phyloP scores from a whole-genome alignment of 2,888 invertebrate species.

The Stratiomys singularior region DNA sequence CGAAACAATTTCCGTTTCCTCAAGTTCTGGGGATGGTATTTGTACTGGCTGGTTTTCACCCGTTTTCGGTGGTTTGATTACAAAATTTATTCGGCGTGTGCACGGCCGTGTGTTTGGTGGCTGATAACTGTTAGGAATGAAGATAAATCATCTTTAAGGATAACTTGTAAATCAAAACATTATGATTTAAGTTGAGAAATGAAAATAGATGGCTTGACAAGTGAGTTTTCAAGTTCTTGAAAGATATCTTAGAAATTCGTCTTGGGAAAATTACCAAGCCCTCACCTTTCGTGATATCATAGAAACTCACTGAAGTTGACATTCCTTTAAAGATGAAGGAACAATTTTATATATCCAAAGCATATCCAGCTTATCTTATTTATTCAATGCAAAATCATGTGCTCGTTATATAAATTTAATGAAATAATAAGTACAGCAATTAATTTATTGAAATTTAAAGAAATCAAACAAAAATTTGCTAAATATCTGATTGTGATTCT shows the following conservation, averaged over 20 bases:
- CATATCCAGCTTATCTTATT: no score
- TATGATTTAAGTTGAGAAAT: neutral
- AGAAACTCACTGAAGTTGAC: constrained; percentile 22
- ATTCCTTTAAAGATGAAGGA: no score
- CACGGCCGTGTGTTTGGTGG: neutral
- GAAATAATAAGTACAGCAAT: no score
- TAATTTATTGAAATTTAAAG: no score
- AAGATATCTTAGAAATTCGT: constrained; percentile 18
- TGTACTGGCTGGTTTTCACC: neutral
- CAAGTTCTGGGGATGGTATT: no score
- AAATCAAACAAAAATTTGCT: no score
- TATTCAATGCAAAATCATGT: no score
- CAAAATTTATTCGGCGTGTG: constrained; percentile 34
- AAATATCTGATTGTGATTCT: no score
- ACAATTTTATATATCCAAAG: no score
- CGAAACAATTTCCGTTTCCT: constrained; percentile 41
- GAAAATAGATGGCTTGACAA: neutral
- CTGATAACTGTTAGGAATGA: neutral
- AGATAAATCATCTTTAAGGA: constrained; percentile 12
- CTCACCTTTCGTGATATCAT: neutral
- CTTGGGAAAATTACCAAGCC: constrained; percentile 19
- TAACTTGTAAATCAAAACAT: constrained; percentile 28
- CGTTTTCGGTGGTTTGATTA: constrained; percentile 2
- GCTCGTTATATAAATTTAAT: no score
- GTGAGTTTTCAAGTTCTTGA: constrained; percentile 13